Base-by-base conservation (phyloP, 2,888 invertebrate genomes). In the Xanthorhoe spadicearia region DNA sequence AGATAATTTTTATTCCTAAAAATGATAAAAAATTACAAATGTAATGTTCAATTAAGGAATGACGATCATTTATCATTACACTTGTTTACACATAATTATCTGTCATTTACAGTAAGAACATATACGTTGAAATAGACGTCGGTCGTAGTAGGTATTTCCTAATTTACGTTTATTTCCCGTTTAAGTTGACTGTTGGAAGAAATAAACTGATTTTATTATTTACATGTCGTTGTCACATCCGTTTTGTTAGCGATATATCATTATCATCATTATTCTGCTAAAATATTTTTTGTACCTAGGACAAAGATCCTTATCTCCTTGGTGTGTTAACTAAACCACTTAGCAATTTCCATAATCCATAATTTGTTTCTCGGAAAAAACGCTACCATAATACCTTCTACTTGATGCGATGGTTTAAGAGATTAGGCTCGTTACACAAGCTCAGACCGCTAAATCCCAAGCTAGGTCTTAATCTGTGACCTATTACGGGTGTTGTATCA, bases 401-500 rank as follows among this genome's bases (percentile, higher is more conserved):
- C 38, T 38, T 10, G 8, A 38, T 10, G 38, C 19, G 59, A 59
- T 59, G 48, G 62, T 53, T 59, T 62, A 46, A 56, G 38, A 51
- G 67, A 67, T 67, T 63, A 67, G 46, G 50, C n/a, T 62, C 38
- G 49, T 68, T 68, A 61, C 68, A 64, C 68, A 68, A 68, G 68
- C 64, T 64, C 43, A 64, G 48, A 59, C 61, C 52, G 68, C 61
- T 68, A 68, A 64, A 68, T 64, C 68, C 68, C 55, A 58, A 61
- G 55, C 64, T 71, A 72, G 69, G 70, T 67, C 62, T 70, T 71
- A 73, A 74, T 74, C 74, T 66, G 68, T 72, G 77, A 77, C 77
- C 77, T 77, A 73, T 77, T 75, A 75, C 75, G 61, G 62, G 46
- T 61, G 75, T 75, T 75, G 75, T 71, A 74, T 74, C 74, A 77